These are phyloP conservation scores for Sialis lutaria DNA, from an alignment of 2,888 invertebrate species.

Conservation along the genomic window DNA sequence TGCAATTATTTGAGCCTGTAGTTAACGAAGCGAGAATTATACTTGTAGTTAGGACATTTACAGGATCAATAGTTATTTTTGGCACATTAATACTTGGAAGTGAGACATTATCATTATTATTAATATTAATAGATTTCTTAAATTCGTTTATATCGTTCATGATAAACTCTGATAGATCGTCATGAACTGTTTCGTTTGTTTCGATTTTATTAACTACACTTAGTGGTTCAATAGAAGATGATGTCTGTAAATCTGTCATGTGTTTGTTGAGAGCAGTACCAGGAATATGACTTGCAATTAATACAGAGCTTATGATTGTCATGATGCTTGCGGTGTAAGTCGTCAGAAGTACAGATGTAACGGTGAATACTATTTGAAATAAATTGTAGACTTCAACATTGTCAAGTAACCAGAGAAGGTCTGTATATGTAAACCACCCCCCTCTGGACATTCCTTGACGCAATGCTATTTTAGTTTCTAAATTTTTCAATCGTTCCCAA, in stretches of 20 bases:
- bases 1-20: constrained; percentile 2
- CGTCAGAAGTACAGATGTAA: constrained; percentile 37
- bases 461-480: constrained; percentile 57
- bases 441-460: constrained; percentile 55
- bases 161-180: background rate
- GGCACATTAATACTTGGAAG: constrained; percentile 7
- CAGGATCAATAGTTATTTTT: constrained; percentile 13
- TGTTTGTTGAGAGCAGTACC: constrained; percentile 23
- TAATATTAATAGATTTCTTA: background rate
- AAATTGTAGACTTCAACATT: constrained; percentile 29
- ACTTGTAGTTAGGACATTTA: constrained; percentile 21
- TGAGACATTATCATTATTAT: background rate
- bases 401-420: constrained; percentile 41
- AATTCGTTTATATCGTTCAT: background rate
- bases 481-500: constrained; percentile 45
- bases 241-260: background rate
- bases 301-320: constrained; percentile 40
- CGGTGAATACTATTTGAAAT: constrained; percentile 29
- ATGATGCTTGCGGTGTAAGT: constrained; percentile 42
- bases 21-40: constrained; percentile 21
- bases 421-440: constrained; percentile 72
- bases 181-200: too few species aligned
- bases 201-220: background rate
- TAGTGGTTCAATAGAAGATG: background rate
- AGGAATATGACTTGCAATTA: constrained; percentile 31